Conservation (phyloP, 1,140 invertebrate species). For the Wiebesia pumilae region DNA sequence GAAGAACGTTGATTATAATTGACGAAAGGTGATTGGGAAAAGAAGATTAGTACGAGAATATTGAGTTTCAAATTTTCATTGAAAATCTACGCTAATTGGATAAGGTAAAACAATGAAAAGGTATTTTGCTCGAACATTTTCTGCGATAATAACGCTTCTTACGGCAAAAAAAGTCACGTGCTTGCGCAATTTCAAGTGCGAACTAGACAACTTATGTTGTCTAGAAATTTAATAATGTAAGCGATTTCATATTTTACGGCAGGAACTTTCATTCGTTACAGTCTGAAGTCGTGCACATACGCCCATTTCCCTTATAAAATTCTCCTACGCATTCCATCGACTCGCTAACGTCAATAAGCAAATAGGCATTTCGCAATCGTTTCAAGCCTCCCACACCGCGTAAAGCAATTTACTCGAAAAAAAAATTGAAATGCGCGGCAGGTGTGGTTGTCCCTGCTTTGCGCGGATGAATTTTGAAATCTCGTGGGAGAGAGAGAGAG, state of each 20-base stretch:
- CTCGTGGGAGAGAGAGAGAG: neutral
- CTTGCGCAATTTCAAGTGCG: neutral
- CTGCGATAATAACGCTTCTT: no score
- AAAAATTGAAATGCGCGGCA: constrained; percentile 37
- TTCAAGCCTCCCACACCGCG: neutral
- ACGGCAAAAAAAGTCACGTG: neutral
- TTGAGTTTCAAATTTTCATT: no score
- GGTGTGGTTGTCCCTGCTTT: constrained; percentile 13
- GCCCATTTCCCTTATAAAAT: neutral
- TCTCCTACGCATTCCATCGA: constrained; percentile 16
- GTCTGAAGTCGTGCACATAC: neutral
- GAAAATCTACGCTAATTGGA: no score
- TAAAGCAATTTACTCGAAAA: constrained; percentile 27
- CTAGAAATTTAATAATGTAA: neutral
- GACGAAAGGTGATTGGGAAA: no score
- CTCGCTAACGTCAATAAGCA: neutral
- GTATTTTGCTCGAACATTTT: no score
- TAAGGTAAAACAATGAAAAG: no score
- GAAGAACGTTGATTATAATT: no score
- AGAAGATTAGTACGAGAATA: no score
- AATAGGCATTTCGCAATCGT: neutral
- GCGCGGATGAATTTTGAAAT: constrained; percentile 27
- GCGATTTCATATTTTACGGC: neutral
- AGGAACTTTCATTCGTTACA: neutral
- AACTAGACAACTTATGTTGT: neutral